phyloP scores from a whole-genome alignment of 2,888 invertebrate genomes.

The Sesia apiformis region DNA sequence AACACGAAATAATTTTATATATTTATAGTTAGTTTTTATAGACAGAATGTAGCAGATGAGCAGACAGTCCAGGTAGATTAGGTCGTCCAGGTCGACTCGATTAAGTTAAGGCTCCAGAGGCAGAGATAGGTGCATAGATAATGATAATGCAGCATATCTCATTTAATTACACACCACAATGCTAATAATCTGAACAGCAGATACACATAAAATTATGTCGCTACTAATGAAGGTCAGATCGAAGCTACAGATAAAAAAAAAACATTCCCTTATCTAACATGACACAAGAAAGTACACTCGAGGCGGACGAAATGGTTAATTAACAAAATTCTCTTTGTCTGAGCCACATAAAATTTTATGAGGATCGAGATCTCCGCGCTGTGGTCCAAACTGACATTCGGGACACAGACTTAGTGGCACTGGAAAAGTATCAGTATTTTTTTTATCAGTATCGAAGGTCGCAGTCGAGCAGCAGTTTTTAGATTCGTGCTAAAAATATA shows the following conservation, averaged over 20 bases:
- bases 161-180: too few relatives aligned
- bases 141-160: too few relatives aligned
- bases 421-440: background rate
- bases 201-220: background rate
- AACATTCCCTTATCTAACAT: slow-evolving; percentile 56
- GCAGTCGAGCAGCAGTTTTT: too few relatives aligned
- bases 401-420: background rate
- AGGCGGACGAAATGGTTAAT: slow-evolving; percentile 55
- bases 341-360: slow-evolving; percentile 72
- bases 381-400: slow-evolving; percentile 18
- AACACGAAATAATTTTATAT: slow-evolving; percentile 1
- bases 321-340: slow-evolving; percentile 72
- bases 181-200: too few relatives aligned
- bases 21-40: too few relatives aligned
- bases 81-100: too few relatives aligned
- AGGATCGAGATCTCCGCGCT: slow-evolving; percentile 61
- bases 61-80: too few relatives aligned
- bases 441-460: too few relatives aligned
- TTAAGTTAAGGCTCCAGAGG: too few relatives aligned
- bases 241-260: slow-evolving; percentile 40
- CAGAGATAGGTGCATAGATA: too few relatives aligned
- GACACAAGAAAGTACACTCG: slow-evolving; percentile 36
- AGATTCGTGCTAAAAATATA: too few relatives aligned
- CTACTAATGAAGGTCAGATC: slow-evolving; percentile 39
- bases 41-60: too few relatives aligned